Evolutionary conservation across 2,113 vertebrate genomes (phyloP).

Genomic region (Gobio gobio): DNA sequence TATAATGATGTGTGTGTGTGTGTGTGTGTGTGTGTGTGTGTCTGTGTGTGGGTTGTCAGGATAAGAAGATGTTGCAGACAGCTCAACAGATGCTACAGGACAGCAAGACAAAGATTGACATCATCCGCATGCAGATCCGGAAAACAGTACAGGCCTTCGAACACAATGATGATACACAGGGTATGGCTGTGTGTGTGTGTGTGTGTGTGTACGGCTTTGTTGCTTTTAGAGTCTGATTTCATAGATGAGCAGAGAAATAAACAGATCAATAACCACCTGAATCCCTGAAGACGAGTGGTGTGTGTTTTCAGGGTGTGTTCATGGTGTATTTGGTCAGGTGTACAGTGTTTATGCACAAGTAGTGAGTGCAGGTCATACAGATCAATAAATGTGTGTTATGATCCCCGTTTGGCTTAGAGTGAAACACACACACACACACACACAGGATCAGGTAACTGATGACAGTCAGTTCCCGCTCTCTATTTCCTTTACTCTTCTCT

Average conservation of each 20-base stretch:
- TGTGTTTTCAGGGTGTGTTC: neutral
- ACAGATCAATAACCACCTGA: slow-evolving; percentile 59
- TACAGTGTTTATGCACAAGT: neutral
- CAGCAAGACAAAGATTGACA: slow-evolving; percentile 91
- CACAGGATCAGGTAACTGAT: neutral
- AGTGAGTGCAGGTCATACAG: neutral
- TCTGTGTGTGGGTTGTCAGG: slow-evolving; percentile 68
- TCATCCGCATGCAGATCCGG: slow-evolving; percentile 91
- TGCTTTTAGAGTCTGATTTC: slow-evolving; percentile 40
- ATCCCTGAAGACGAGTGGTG: neutral
- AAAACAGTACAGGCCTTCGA: slow-evolving; percentile 84
- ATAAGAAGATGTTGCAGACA: slow-evolving; percentile 87
- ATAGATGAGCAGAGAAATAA: slow-evolving; percentile 48
- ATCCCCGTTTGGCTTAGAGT: neutral
- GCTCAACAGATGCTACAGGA: slow-evolving; percentile 93
- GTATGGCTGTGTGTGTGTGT: slow-evolving; percentile 60
- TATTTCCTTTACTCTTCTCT: neutral
- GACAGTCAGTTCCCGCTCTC: neutral
- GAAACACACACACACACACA: neutral
- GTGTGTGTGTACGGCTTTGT: neutral
- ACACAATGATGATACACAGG: slow-evolving; percentile 79
- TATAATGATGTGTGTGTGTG: neutral
- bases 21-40: slow-evolving; percentile 34
- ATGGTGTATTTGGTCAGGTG: neutral
- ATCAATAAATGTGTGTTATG: slow-evolving; percentile 9